Evolutionary conservation across 1,140 invertebrate species (phyloP).

Genomic region (Physella acuta): DNA sequence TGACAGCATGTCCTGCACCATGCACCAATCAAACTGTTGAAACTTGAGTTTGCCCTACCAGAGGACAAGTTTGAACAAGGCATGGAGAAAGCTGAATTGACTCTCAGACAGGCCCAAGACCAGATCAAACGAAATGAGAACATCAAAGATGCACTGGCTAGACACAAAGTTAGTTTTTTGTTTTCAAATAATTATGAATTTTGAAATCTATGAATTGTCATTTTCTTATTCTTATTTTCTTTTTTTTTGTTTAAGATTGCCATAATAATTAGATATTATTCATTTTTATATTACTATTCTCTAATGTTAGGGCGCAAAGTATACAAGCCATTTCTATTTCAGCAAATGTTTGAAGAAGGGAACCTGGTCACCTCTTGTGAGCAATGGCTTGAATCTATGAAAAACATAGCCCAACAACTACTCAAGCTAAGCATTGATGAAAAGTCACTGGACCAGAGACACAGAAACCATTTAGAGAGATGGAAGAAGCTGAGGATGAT

Average conservation of each 20-base stretch:
- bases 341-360: slow-evolving; percentile 67
- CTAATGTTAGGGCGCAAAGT: no score
- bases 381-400: slow-evolving; percentile 66
- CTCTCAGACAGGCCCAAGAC: slow-evolving; percentile 74
- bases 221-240: not conserved
- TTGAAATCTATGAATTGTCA: not conserved
- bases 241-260: no score
- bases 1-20: slow-evolving; percentile 70
- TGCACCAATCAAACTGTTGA: slow-evolving; percentile 81
- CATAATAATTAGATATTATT: no score
- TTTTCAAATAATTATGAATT: not conserved
- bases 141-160: slow-evolving; percentile 73
- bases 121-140: slow-evolving; percentile 82
- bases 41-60: slow-evolving; percentile 84
- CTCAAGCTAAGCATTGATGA: slow-evolving; percentile 67
- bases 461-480: slow-evolving; percentile 70
- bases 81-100: slow-evolving; percentile 84
- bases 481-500: slow-evolving; percentile 74
- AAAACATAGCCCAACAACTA: slow-evolving; percentile 69
- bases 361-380: slow-evolving; percentile 73
- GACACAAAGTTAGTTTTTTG: slow-evolving; percentile 66
- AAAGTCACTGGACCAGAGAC: slow-evolving; percentile 67
- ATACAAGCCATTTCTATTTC: no score
- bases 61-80: slow-evolving; percentile 82
- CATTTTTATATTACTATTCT: no score